Conservation (phyloP, 2,113 vertebrate species). For the Phocoena sinus region DNA sequence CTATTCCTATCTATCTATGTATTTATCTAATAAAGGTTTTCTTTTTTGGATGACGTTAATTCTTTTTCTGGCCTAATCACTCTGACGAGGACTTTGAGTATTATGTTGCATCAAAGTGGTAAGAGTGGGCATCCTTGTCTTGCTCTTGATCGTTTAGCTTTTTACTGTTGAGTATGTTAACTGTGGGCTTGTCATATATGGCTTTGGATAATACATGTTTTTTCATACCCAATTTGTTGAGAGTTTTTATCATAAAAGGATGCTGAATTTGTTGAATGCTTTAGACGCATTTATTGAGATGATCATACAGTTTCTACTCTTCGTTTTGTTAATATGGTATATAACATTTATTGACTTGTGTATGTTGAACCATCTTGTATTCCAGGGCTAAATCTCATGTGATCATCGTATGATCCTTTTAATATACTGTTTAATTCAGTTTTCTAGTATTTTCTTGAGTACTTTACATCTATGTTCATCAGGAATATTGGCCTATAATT, state of each 20-base stretch:
- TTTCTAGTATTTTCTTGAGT: background rate
- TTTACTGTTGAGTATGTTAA: background rate
- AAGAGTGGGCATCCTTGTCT: background rate
- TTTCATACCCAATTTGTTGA: background rate
- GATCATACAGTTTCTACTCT: background rate
- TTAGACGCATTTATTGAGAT: background rate
- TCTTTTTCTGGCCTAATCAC: background rate
- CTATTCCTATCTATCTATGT: background rate
- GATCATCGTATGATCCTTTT: background rate
- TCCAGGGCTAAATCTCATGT: background rate
- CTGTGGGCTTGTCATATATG: background rate
- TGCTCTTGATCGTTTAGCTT: background rate
- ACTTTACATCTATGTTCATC: background rate
- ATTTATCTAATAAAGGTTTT: background rate
- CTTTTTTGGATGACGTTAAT: background rate
- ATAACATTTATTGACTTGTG: background rate
- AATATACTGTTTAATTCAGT: background rate
- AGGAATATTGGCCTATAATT: background rate
- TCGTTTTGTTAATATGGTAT: background rate
- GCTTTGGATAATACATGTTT: background rate
- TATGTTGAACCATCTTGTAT: background rate
- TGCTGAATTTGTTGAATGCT: background rate
- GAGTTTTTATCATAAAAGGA: background rate
- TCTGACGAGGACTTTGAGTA: background rate
- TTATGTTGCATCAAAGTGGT: background rate